Evolutionary conservation across 1,140 invertebrate genomes (phyloP).

Genomic region (Pemphigus obesinymphae): DNA sequence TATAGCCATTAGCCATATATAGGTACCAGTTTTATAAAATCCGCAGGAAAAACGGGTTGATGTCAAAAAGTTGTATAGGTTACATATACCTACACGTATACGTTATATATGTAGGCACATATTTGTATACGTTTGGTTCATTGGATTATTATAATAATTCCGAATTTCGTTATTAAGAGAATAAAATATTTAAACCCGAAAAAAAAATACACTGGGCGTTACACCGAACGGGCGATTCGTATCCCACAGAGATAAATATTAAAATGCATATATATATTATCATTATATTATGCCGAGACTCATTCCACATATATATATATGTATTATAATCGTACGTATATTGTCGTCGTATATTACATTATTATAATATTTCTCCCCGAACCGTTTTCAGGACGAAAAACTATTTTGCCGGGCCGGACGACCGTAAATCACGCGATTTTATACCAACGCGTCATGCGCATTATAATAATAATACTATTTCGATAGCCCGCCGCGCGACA

Average conservation of each 20-base stretch:
- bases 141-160: not conserved
- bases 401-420: not conserved
- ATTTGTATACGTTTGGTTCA: no score
- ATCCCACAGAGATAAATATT: conserved; percentile 5
- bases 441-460: not conserved
- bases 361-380: not conserved
- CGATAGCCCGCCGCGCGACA: not conserved
- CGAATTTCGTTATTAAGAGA: not conserved
- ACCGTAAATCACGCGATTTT: conserved; percentile 8
- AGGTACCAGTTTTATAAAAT: not conserved
- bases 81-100: no score
- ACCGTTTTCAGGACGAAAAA: not conserved
- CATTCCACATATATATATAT: not conserved
- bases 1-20: no score
- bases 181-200: no score
- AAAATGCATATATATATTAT: no score
- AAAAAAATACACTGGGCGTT: not conserved
- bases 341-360: not conserved
- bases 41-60: not conserved
- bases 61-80: not conserved
- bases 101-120: no score
- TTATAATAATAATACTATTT: not conserved
- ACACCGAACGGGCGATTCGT: not conserved
- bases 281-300: not conserved
- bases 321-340: not conserved